Conservation (phyloP, 2,113 vertebrate species). For the Prionailurus viverrinus region DNA sequence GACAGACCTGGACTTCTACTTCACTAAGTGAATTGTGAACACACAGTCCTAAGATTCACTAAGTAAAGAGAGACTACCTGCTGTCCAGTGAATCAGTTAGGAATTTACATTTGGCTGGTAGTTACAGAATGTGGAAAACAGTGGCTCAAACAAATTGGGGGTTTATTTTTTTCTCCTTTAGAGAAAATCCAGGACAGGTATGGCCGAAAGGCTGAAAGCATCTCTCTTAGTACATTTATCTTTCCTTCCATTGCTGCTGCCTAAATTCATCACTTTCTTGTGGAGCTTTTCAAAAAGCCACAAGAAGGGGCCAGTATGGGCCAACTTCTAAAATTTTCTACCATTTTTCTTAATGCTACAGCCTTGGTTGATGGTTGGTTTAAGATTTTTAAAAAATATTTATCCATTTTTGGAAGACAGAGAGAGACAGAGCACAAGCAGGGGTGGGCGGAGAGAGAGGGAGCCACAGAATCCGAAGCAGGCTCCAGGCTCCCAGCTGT, state of each 20-base stretch:
- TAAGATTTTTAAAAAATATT: not conserved
- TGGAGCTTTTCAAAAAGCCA: constrained; percentile 13
- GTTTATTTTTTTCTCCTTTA: not conserved
- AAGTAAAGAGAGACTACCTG: not conserved
- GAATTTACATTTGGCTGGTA: not conserved
- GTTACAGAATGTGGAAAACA: not conserved
- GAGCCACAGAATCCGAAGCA: not conserved
- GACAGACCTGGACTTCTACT: not conserved
- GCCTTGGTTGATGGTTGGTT: not conserved
- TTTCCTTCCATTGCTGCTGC: constrained; percentile 9
- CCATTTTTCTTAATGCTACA: not conserved
- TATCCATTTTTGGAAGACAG: no score
- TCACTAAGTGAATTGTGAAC: not conserved
- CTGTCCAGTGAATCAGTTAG: not conserved
- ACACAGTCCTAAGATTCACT: not conserved
- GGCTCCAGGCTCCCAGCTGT: no score
- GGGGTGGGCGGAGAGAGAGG: not conserved
- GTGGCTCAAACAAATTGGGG: not conserved
- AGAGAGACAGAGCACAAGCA: no score
- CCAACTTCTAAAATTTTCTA: not conserved
- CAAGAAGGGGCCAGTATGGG: not conserved
- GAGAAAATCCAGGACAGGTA: not conserved
- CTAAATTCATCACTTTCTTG: constrained; percentile 24
- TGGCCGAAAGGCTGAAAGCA: not conserved
- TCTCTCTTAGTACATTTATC: not conserved